These are phyloP conservation scores for Mormyrus iriodes DNA, from an alignment of 2,113 vertebrate species.

Conservation along the genomic window DNA sequence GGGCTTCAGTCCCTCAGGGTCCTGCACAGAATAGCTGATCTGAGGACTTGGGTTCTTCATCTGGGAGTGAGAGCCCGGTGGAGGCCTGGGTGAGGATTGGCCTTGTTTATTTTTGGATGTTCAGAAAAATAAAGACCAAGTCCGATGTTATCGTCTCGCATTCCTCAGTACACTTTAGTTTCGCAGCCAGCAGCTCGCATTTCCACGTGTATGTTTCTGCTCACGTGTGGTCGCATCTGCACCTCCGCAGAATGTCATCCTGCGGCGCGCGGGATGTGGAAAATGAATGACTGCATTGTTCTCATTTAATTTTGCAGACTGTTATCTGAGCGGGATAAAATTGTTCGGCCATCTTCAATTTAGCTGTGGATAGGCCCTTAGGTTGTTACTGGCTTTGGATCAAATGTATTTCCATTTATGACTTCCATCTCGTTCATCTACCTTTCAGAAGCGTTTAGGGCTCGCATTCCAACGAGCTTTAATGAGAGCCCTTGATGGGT, in stretches of 20 bases:
- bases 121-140: not conserved
- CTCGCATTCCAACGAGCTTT: slow-evolving; percentile 5
- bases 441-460: slow-evolving; percentile 17
- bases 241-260: not conserved
- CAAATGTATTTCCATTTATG: not conserved
- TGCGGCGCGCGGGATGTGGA: not conserved
- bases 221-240: not conserved
- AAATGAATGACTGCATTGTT: not conserved
- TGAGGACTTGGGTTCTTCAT: not conserved
- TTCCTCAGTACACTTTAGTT: not conserved
- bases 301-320: not conserved
- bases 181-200: not conserved
- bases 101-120: slow-evolving; percentile 12
- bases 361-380: not conserved
- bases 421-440: not conserved
- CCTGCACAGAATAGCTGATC: not conserved
- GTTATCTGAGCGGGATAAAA: not conserved
- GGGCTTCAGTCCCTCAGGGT: not conserved
- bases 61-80: slow-evolving; percentile 2
- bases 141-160: slow-evolving; percentile 1
- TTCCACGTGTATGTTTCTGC: not conserved
- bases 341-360: not conserved
- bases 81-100: not conserved
- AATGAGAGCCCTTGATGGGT: slow-evolving; percentile 1
- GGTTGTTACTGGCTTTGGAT: not conserved